Evolutionary conservation across 2,113 vertebrate species (phyloP), one percentile per base, ranked within the genome.

Genomic region (Panthera leo): DNA sequence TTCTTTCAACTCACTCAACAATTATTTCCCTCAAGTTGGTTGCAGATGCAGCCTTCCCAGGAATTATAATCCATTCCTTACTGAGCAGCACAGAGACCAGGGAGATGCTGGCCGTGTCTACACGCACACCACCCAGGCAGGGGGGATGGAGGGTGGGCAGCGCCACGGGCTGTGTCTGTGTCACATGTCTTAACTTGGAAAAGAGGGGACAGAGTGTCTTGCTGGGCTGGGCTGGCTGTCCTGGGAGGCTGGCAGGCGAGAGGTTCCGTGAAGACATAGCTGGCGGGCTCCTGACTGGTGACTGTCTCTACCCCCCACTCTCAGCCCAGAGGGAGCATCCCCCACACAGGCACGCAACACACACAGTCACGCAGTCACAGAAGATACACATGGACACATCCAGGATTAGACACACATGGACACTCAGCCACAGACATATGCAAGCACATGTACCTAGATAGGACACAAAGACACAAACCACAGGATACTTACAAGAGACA

Each of bases 11-110:
- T 97, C 55, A 2, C 95, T 98, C 92, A 97, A 95, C 93, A 97
- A 97, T 97, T 96, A 96, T 96, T 97, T 97, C 85, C 82, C 94
- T 97, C 97, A 97, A 98, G 98, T 92, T 98, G 97, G 98, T 97
- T 98, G 95, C 97, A 98, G 98, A 97, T 98, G 98, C 96, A 97
- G 97, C 83, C 92, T 90, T 90, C 95, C 92, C 92, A 36, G 65
- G 75, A 97, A 98, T 97, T 96, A 95, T 98, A 97, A 98, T 97
- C 94, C 87, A 63, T 97, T 97, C 96, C 97, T 98, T 96, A 98
- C 97, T 8, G 68, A 98, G 86, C 92, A 95, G 58, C 23, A 45
- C 67, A 48, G 34, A 90, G 87, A 34, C 68, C 58, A 15, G 85
- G 58, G 65, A 82, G 83, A 73, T 53, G 71, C 93, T 73, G 71